Evolutionary conservation across 2,797 vertebrate genomes (phyloP).

Genomic region (Lacerta agilis): DNA sequence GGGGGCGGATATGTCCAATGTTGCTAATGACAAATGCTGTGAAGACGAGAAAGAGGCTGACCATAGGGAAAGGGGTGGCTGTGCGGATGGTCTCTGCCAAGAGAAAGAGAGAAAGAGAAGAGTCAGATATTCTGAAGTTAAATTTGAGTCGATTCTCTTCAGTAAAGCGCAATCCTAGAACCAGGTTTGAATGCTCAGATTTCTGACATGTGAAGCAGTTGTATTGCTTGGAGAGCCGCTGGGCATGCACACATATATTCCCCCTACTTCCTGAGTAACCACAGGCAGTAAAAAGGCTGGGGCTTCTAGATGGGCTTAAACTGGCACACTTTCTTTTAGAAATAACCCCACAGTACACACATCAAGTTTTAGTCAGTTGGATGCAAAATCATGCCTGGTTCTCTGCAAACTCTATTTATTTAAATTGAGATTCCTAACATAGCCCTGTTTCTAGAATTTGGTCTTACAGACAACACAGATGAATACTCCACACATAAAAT

Average conservation of each 20-base stretch:
- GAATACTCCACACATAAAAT: not conserved
- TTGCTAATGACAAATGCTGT: slow-evolving; percentile 96
- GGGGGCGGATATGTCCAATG: slow-evolving; percentile 94
- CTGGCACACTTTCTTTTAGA: not conserved
- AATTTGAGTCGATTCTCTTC: not conserved
- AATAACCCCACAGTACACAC: not conserved
- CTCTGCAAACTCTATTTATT: not conserved
- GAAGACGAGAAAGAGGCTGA: slow-evolving; percentile 93
- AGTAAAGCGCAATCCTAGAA: not conserved
- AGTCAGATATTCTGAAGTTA: not conserved
- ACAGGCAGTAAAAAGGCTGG: not conserved
- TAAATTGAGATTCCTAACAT: not conserved
- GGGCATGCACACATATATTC: not conserved
- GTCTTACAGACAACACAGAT: not conserved
- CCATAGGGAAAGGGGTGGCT: slow-evolving; percentile 93
- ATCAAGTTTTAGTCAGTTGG: not conserved
- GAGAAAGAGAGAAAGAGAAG: not conserved
- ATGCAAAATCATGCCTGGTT: not conserved
- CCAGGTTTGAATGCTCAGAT: not conserved
- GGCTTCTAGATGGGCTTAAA: not conserved
- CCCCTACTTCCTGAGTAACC: not conserved
- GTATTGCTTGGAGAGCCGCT: not conserved
- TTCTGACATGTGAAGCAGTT: not conserved
- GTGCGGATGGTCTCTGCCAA: slow-evolving; percentile 89
- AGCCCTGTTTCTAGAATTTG: not conserved